Conservation (phyloP, 2,888 invertebrate species). For the Torymus aiolomorphi region DNA sequence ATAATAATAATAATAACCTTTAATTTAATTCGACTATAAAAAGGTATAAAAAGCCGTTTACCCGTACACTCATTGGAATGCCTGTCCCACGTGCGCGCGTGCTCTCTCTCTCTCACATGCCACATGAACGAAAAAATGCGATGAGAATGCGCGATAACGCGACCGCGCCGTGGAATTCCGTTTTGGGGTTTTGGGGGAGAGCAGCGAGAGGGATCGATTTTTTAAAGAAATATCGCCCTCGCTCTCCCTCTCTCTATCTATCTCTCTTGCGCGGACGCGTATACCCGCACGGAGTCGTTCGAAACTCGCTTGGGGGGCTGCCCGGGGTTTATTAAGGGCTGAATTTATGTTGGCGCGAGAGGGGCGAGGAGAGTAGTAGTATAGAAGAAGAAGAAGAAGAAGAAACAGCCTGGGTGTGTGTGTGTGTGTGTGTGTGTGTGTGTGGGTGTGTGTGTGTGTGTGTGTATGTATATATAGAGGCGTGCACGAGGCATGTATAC, state of each 20-base stretch:
- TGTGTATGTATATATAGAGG: conserved; percentile 17
- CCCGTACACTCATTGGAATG: neutral
- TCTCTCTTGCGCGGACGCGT: no score
- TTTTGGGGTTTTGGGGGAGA: conserved; percentile 13
- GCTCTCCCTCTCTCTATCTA: neutral
- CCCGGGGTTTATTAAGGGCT: conserved; percentile 55
- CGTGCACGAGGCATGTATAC: neutral
- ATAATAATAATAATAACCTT: neutral
- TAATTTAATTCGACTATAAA: conserved; percentile 9
- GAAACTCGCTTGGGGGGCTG: conserved; percentile 24
- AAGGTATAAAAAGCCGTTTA: neutral
- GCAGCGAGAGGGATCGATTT: conserved; percentile 40
- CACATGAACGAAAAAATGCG: conserved; percentile 36
- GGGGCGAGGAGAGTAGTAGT: no score
- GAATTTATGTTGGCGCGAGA: conserved; percentile 38
- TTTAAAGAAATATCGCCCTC: conserved; percentile 47
- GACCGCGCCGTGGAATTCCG: conserved; percentile 44
- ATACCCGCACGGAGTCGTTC: neutral
- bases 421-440: no score
- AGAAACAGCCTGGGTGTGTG: no score
- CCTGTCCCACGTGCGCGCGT: neutral
- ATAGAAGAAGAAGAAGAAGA: no score
- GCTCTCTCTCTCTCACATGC: no score
- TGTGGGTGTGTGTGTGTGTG: no score
- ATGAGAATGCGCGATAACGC: conserved; percentile 52